A percentile compares a stretch with the other conserved stretches of the same genome.
Conservation (phyloP, 2,888 invertebrate genomes). For the Dynastes tityus region DNA sequence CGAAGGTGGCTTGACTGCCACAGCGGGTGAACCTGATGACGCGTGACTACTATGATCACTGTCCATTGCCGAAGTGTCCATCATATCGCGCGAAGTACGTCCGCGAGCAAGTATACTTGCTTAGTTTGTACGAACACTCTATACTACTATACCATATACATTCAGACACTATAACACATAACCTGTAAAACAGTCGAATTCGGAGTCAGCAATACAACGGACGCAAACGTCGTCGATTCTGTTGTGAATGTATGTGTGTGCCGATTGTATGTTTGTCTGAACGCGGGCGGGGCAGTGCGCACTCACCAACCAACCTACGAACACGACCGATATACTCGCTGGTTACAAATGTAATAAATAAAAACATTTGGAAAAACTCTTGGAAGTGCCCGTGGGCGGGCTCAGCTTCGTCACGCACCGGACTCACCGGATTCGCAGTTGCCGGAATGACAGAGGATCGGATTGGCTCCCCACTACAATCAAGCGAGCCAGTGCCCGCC, state of each 20-base stretch:
- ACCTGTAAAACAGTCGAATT: conserved; percentile 64
- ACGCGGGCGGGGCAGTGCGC: conserved; percentile 68
- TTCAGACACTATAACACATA: conserved; percentile 52
- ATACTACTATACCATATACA: conserved; percentile 49
- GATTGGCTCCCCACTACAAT: conserved; percentile 66
- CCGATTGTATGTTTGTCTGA: conserved; percentile 69
- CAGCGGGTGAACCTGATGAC: conserved; percentile 72
- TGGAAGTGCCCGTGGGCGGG: conserved; percentile 67
- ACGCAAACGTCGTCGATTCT: conserved; percentile 43
- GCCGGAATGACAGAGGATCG: conserved; percentile 58
- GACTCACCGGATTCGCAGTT: conserved; percentile 73
- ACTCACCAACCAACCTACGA: conserved; percentile 64
- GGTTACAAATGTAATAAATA: conserved; percentile 83
- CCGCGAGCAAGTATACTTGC: neutral
- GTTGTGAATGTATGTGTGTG: conserved; percentile 51
- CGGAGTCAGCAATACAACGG: conserved; percentile 67
- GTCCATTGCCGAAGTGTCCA: conserved; percentile 75
- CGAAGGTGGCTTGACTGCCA: conserved; percentile 70
- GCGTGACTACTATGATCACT: conserved; percentile 76
- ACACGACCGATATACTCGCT: conserved; percentile 79
- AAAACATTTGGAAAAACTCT: conserved; percentile 76
- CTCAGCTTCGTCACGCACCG: conserved; percentile 71
- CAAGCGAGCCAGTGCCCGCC: conserved; percentile 62
- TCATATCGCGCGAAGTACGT: conserved; percentile 60
- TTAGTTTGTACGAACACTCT: conserved; percentile 19